Evolutionary conservation across 2,797 vertebrate genomes (phyloP), one percentile per base, ranked within the genome.

Genomic region (Pseudopleuronectes americanus): DNA sequence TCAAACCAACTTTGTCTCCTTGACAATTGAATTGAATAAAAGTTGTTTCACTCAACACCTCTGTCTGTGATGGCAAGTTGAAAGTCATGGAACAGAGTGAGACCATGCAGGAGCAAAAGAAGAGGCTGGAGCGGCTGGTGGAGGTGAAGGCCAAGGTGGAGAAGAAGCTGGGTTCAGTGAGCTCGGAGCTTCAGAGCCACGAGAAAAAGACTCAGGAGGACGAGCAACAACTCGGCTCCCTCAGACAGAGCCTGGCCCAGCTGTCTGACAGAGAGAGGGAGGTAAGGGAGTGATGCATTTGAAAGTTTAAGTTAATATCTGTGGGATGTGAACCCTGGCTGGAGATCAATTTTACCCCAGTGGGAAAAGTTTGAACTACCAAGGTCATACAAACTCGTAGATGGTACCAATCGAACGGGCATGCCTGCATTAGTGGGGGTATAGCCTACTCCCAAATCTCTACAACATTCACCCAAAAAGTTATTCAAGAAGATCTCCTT

Each of bases 41-140:
- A 24, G 21, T 57, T 65, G 48, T 76, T 71, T 77, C 17, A 74
- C 47, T 56, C 6, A 77, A 84, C 66, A 62, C 73, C 62, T 92
- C 58, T 92, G 87, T 89, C 77, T 84, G 80, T 76, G 84, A 31
- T 75, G 83, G 72, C 64, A 92, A 98, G 96, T 90, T 96, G 71
- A 96, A 94, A 93, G 96, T 93, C 60, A 75, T 93, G 90, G 96
- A 97, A 68, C 97, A 98, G 92, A 93, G 83, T 80, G 95, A 93
- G 94, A 90, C 79, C 57, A 89, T 96, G 76, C 95, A 96, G 83
- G 93, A 96, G 84, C 92, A 97, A 86, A 93, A 6, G 66, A 94
- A 94, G 79, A 95, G 86, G 84, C 87, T 95, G 88, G 91, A 87
- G 19, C 92, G 92, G 74, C 85, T 97, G 87, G 92, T 92, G 90